Evolutionary conservation across 2,797 vertebrate genomes (phyloP).

Genomic region (Megalops cyprinoides): DNA sequence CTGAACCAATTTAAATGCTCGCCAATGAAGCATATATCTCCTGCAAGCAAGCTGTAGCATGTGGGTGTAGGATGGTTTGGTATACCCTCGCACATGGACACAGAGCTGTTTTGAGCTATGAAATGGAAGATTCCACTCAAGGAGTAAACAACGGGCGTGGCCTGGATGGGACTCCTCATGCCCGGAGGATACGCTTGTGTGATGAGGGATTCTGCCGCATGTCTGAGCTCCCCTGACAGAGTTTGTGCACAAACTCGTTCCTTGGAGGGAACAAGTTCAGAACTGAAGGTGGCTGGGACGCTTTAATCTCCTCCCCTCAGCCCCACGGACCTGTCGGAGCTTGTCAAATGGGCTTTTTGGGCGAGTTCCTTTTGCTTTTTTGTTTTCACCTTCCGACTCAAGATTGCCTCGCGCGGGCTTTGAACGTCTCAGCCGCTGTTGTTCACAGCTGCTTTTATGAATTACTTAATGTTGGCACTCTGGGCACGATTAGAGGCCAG

Average conservation of each 20-base stretch:
- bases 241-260: slow-evolving; percentile 45
- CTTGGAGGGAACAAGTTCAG: slow-evolving; percentile 64
- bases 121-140: not conserved
- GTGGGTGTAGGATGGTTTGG: no score
- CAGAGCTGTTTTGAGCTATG: no score
- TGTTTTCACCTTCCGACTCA: slow-evolving; percentile 11
- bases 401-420: slow-evolving; percentile 55
- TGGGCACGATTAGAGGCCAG: not conserved
- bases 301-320: slow-evolving; percentile 67
- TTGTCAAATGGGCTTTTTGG: slow-evolving; percentile 64
- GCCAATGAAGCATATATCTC: no score
- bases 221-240: slow-evolving; percentile 43
- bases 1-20: no score
- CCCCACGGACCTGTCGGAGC: slow-evolving; percentile 64
- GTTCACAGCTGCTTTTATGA: not conserved
- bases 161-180: not conserved
- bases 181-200: slow-evolving; percentile 36
- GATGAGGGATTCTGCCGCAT: slow-evolving; percentile 38
- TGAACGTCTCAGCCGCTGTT: slow-evolving; percentile 23
- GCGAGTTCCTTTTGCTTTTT: slow-evolving; percentile 43
- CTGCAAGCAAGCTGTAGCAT: no score
- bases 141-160: not conserved
- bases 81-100: no score
- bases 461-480: not conserved
- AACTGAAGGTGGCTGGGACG: slow-evolving; percentile 51